Percentiles rank a stretch among this genome's conserved stretches.
Evolutionary conservation across 35 echinoderm and acorn worm genomes (phyloP).

Genomic region (Holothuria glaberrima): DNA sequence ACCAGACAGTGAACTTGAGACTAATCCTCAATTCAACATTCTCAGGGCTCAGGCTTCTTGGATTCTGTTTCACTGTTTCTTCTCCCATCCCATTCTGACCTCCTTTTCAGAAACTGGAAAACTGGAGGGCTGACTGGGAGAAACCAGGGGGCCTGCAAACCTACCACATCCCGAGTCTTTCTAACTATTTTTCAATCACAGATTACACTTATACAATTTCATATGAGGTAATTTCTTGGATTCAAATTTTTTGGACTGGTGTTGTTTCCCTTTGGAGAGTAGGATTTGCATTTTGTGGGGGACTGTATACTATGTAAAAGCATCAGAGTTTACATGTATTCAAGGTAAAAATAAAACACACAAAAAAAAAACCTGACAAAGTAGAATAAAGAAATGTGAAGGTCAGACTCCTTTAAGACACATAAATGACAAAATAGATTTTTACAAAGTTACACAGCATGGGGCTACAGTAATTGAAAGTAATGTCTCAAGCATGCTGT

Average conservation of each 20-base stretch:
- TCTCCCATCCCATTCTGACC: not conserved
- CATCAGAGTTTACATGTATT: not conserved
- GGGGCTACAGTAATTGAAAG: conserved; percentile 50
- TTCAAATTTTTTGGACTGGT: conserved; percentile 8
- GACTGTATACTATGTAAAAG: not conserved
- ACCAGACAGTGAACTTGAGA: not conserved
- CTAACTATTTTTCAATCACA: conserved; percentile 32
- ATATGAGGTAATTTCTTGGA: conserved; percentile 39
- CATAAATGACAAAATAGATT: conserved; percentile 15
- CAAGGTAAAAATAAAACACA: not conserved
- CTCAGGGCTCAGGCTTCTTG: not conserved
- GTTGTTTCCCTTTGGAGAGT: conserved; percentile 18
- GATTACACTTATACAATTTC: conserved; percentile 19
- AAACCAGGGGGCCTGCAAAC: not conserved
- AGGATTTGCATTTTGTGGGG: not conserved
- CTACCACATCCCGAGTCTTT: conserved; percentile 22
- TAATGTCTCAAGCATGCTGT: conserved; percentile 38
- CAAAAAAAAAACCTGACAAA: not conserved
- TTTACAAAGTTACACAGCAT: conserved; percentile 13
- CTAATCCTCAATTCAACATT: not conserved
- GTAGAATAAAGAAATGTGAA: conserved; percentile 2
- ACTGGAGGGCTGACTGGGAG: not conserved
- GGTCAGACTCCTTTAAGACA: conserved; percentile 23
- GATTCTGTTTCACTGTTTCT: conserved; percentile 41
- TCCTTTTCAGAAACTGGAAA: conserved; percentile 7